Conservation (phyloP, 2,888 invertebrate genomes). For the Thumatha senex region DNA sequence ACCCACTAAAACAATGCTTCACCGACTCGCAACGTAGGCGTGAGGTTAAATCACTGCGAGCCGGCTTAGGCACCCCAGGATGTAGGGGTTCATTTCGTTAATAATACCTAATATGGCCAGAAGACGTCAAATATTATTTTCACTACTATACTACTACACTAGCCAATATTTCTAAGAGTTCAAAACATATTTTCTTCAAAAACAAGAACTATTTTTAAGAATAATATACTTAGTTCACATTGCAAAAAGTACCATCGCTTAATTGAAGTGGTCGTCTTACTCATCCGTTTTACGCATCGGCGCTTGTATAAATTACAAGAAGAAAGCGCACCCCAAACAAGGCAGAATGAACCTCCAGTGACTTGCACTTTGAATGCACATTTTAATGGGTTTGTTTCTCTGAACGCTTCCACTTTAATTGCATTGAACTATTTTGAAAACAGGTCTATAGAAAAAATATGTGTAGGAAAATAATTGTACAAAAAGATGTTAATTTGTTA, state of each 20-base stretch:
- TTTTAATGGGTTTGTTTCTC: constrained; percentile 69
- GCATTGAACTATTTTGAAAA: constrained; percentile 47
- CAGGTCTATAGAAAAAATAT: constrained; percentile 20
- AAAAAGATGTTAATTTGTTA: no score
- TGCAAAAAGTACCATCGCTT: constrained; percentile 41
- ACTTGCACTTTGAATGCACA: constrained; percentile 77
- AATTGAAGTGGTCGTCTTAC: constrained; percentile 53
- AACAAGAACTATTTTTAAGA: not conserved
- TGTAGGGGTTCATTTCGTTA: no score
- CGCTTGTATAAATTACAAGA: constrained; percentile 70
- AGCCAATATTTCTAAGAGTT: no score
- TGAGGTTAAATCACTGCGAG: no score
- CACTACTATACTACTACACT: no score
- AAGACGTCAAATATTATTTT: no score
- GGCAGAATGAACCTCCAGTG: constrained; percentile 59
- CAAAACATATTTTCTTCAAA: no score
- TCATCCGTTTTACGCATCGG: constrained; percentile 71
- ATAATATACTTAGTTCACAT: constrained; percentile 23
- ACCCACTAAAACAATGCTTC: no score
- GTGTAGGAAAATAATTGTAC: not conserved
- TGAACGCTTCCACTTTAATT: constrained; percentile 52
- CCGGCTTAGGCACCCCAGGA: no score
- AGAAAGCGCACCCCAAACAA: constrained; percentile 53
- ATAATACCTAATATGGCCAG: no score
- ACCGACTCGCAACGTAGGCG: no score